Conservation (phyloP, 2,888 invertebrate genomes). For the Eurytoma californica region DNA sequence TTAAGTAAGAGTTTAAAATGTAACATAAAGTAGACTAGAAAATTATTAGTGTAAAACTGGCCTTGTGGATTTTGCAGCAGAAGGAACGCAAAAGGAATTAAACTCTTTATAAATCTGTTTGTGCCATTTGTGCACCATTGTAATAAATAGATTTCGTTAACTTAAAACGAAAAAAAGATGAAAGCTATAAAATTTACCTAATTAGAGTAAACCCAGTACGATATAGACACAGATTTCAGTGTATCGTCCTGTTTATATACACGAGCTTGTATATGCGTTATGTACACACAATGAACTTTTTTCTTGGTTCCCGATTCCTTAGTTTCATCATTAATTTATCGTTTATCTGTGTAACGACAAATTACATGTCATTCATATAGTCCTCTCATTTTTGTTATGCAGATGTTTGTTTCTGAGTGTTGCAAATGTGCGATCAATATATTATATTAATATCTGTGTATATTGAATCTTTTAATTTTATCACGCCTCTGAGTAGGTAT, state of each 20-base stretch:
- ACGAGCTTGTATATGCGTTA: conserved; percentile 69
- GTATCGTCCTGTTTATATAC: conserved; percentile 63
- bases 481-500: conserved; percentile 18
- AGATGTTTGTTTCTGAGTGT: conserved; percentile 26
- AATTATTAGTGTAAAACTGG: conserved; percentile 65
- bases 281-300: conserved; percentile 64
- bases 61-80: conserved; percentile 62
- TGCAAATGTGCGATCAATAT: conserved; percentile 31
- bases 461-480: conserved; percentile 27
- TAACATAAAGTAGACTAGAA: conserved; percentile 40
- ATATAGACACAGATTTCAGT: conserved; percentile 64
- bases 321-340: not conserved
- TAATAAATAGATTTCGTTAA: conserved; percentile 62
- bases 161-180: conserved; percentile 64
- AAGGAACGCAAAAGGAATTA: conserved; percentile 45
- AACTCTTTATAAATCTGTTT: conserved; percentile 7
- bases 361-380: not conserved
- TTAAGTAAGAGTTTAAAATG: conserved; percentile 4
- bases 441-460: conserved; percentile 34
- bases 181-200: conserved; percentile 65
- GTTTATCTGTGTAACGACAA: not conserved
- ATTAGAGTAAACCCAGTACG: conserved; percentile 61
- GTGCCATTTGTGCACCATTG: conserved; percentile 55
- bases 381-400: not conserved
- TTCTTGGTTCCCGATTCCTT: conserved; percentile 8